phyloP scores from a whole-genome alignment of 2,888 invertebrate genomes.

The Latrodectus hesperus region DNA sequence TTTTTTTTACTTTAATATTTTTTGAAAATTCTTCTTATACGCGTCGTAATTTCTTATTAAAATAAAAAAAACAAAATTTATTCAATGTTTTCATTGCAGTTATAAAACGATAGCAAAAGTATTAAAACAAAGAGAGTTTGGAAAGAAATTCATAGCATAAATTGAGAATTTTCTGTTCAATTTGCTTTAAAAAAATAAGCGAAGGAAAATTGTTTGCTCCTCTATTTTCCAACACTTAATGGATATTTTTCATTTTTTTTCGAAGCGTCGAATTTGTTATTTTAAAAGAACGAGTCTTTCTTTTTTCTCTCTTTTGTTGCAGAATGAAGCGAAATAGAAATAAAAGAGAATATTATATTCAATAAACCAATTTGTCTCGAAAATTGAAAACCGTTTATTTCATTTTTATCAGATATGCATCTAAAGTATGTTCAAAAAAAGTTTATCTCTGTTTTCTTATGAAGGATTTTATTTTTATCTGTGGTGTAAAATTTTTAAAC shows the following conservation, averaged over 20 bases:
- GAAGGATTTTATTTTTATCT: too few relatives aligned
- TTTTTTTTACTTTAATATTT: too few relatives aligned
- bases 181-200: constrained; percentile 9
- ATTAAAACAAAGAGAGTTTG: background rate
- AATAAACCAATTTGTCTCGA: constrained; percentile 44
- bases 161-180: constrained; percentile 22
- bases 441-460: too few relatives aligned
- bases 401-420: constrained; percentile 4
- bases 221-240: constrained; percentile 23
- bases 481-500: too few relatives aligned
- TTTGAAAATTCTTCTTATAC: too few relatives aligned
- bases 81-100: background rate
- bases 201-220: background rate
- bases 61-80: too few relatives aligned
- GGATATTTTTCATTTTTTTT: constrained; percentile 19
- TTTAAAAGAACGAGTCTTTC: constrained; percentile 26
- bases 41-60: too few relatives aligned
- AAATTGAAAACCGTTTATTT: constrained; percentile 32
- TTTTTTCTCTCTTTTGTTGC: background rate
- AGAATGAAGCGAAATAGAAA: constrained; percentile 11
- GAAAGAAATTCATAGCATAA: constrained; percentile 18
- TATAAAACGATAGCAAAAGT: constrained; percentile 7
- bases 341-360: constrained; percentile 28
- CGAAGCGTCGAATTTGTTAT: constrained; percentile 15
- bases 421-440: too few relatives aligned